These are phyloP conservation scores for Eueremaeus valkanovi DNA, from an alignment of 2,888 invertebrate genomes.

Conservation along the genomic window DNA sequence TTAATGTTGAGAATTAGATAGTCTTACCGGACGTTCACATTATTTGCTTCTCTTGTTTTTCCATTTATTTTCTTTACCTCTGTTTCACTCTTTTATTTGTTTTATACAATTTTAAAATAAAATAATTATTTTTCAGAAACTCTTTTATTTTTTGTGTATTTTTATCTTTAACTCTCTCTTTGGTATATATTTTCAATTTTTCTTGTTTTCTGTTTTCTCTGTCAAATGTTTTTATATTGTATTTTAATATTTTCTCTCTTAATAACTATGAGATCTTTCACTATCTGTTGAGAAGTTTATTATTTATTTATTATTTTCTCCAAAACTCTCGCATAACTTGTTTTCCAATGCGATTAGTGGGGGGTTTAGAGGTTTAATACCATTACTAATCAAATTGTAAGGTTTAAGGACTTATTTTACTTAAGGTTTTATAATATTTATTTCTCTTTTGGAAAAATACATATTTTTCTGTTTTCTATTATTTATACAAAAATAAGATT, in stretches of 20 bases:
- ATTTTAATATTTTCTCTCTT: neutral
- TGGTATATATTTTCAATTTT: neutral
- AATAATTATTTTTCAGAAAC: neutral
- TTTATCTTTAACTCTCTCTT: too few relatives aligned
- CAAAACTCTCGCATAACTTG: neutral
- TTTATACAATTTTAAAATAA: neutral
- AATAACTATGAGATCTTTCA: neutral
- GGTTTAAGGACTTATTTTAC: neutral
- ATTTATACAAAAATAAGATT: neutral
- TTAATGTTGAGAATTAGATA: neutral
- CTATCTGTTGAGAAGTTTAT: slow-evolving; percentile 1
- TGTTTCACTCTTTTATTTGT: neutral
- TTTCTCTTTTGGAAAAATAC: neutral
- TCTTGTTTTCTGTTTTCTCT: neutral
- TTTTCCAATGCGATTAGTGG: neutral
- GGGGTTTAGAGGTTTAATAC: slow-evolving; percentile 21
- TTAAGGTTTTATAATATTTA: too few relatives aligned
- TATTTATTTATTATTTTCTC: neutral
- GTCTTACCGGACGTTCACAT: slow-evolving; percentile 11
- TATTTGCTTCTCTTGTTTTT: neutral
- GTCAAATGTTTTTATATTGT: neutral
- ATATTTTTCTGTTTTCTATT: neutral
- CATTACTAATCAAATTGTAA: slow-evolving; percentile 16
- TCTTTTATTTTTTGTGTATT: neutral
- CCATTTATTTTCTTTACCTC: neutral